Conservation (phyloP, 2,888 invertebrate species). For the Branchipolynoe longqiensis region DNA sequence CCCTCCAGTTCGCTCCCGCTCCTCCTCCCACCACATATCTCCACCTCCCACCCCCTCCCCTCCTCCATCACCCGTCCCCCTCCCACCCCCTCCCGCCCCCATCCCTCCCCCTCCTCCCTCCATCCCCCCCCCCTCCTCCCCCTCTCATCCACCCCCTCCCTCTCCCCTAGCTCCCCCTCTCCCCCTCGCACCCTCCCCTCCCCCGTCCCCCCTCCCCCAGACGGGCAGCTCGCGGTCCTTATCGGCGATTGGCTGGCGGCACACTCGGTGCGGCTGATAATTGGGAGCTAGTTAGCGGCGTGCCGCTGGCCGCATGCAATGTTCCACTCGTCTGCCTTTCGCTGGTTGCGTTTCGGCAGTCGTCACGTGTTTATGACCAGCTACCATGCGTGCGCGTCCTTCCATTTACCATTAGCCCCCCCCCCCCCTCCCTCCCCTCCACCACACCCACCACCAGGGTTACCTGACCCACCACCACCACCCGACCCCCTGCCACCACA, state of each 20-base stretch:
- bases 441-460: background rate
- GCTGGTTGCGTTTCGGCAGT: background rate
- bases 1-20: background rate
- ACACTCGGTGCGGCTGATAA: conserved; percentile 26
- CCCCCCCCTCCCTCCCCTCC: too few species aligned
- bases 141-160: too few species aligned
- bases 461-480: background rate
- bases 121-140: background rate
- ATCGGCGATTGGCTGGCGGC: conserved; percentile 30
- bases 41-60: too few species aligned
- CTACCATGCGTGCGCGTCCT: conserved; percentile 4
- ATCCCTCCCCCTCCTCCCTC: background rate
- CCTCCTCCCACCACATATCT: too few species aligned
- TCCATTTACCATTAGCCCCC: too few species aligned
- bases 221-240: background rate
- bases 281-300: conserved; percentile 36
- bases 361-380: conserved; percentile 14
- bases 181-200: too few species aligned
- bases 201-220: too few species aligned
- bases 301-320: conserved; percentile 38
- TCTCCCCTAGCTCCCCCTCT: too few species aligned
- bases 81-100: background rate
- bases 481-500: too few species aligned
- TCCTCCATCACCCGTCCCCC: too few species aligned
- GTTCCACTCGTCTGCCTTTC: conserved; percentile 27